These are phyloP conservation scores for Drosophila micromelanica DNA, from an alignment of 1,140 invertebrate species.

Conservation along the genomic window DNA sequence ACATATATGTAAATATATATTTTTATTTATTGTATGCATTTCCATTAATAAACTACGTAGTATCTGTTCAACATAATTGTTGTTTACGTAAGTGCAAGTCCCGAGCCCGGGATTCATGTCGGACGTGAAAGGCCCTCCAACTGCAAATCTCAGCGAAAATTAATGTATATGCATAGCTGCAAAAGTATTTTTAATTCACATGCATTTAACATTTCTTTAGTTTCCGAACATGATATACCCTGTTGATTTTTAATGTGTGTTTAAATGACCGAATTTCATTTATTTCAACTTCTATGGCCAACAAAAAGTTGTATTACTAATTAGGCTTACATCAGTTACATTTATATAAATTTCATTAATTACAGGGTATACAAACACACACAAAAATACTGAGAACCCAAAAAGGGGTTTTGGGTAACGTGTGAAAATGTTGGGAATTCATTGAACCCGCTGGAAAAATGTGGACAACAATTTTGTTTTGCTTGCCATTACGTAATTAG, in stretches of 20 bases:
- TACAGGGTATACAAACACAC: slow-evolving; percentile 15
- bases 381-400: background rate
- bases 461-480: slow-evolving; percentile 30
- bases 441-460: slow-evolving; percentile 59
- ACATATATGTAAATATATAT: background rate
- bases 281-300: too few relatives aligned
- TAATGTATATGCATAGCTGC: slow-evolving; percentile 2
- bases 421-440: slow-evolving; percentile 70
- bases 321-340: too few relatives aligned
- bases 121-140: slow-evolving; percentile 58
- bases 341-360: too few relatives aligned
- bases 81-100: slow-evolving; percentile 42
- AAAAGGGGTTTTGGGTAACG: slow-evolving; percentile 31
- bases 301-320: too few relatives aligned
- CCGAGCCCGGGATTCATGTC: slow-evolving; percentile 55
- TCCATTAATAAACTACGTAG: slow-evolving; percentile 13
- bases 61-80: slow-evolving; percentile 12
- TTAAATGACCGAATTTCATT: too few relatives aligned
- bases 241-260: too few relatives aligned
- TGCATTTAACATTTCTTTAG: background rate
- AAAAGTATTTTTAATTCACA: slow-evolving; percentile 20
- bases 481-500: slow-evolving; percentile 57
- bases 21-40: background rate
- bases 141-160: slow-evolving; percentile 28
- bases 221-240: background rate